Evolutionary conservation across 2,888 invertebrate species (phyloP).

Genomic region (Synergus laeviventris): DNA sequence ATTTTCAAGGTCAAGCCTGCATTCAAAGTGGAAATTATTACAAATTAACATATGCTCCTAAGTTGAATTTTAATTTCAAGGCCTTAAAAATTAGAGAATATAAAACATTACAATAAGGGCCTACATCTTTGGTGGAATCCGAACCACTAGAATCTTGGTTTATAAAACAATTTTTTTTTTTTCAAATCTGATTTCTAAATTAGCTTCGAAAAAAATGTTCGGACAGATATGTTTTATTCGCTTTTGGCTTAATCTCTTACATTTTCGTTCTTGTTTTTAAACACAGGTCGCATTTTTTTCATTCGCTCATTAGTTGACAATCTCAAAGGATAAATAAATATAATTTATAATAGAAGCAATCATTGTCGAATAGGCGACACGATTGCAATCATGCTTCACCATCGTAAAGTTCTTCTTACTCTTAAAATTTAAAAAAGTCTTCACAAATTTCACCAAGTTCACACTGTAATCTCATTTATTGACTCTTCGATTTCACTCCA

Average conservation of each 20-base stretch:
- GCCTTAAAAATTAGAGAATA: no score
- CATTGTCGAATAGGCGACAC: slow-evolving; percentile 2
- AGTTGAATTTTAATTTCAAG: no score
- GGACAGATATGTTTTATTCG: slow-evolving; percentile 56
- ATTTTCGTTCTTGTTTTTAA: slow-evolving; percentile 23
- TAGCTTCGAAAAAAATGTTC: slow-evolving; percentile 19
- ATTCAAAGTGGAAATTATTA: no score
- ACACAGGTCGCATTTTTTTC: slow-evolving; percentile 22
- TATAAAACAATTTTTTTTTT: no score
- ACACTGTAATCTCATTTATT: slow-evolving; percentile 5
- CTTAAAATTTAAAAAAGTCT: not conserved
- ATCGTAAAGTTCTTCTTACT: slow-evolving; percentile 9
- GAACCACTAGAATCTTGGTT: no score
- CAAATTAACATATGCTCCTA: no score
- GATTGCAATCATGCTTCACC: not conserved
- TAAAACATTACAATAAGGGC: no score
- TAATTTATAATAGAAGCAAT: slow-evolving; percentile 13
- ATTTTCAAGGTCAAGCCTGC: no score
- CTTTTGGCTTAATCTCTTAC: slow-evolving; percentile 43
- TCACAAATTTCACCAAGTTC: not conserved
- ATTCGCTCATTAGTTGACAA: slow-evolving; percentile 18
- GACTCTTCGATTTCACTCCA: not conserved
- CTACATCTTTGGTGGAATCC: no score
- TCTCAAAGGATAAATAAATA: slow-evolving; percentile 28
- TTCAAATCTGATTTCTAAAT: not conserved